Evolutionary conservation across 2,113 vertebrate genomes (phyloP).

Genomic region (Machaerirhynchus nigripectus): DNA sequence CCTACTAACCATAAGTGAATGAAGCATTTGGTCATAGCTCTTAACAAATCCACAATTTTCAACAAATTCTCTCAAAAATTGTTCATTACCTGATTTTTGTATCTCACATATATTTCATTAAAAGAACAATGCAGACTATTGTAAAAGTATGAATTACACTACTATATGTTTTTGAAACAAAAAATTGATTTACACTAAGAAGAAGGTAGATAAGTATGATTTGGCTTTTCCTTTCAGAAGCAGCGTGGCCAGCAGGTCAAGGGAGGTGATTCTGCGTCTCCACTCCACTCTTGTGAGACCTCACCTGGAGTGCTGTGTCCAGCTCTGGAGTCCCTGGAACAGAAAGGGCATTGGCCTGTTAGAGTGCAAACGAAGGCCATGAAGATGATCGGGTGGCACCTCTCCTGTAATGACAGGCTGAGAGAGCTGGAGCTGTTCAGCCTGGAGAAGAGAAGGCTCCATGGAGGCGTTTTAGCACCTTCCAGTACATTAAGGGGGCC

Average conservation of each 20-base stretch:
- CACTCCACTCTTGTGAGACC: background rate
- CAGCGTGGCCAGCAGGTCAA: background rate
- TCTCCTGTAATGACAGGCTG: background rate
- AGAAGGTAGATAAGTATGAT: background rate
- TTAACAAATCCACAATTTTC: background rate
- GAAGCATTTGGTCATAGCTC: background rate
- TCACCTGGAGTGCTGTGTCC: background rate
- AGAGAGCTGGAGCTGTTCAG: background rate
- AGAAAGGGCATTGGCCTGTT: background rate
- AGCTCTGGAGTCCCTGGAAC: background rate
- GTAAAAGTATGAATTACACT: background rate
- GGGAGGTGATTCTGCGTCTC: background rate
- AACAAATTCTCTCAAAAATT: background rate
- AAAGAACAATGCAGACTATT: background rate
- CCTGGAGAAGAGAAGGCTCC: background rate
- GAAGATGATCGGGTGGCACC: background rate
- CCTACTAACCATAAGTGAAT: background rate
- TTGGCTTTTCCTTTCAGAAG: background rate
- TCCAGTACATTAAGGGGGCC: background rate
- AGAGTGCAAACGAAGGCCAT: background rate
- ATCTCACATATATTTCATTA: background rate
- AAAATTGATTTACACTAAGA: background rate
- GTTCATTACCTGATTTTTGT: background rate
- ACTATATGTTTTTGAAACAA: background rate
- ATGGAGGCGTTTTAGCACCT: background rate